Evolutionary conservation across 92 coral and sea anemone genomes (phyloP), one percentile per base, ranked within the genome.

Genomic region (Porites evermanni): DNA sequence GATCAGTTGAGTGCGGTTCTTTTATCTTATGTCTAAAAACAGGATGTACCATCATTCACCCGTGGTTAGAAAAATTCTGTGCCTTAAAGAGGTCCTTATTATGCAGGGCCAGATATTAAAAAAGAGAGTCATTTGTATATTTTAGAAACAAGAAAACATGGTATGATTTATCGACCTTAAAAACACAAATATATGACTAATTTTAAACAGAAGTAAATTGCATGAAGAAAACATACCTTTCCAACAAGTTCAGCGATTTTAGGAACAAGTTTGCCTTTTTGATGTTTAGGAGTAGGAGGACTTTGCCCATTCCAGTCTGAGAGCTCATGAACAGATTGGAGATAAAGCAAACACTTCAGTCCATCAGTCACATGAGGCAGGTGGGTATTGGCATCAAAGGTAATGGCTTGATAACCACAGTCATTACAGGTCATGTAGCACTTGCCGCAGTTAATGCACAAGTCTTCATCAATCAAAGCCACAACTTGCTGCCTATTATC

Each of bases 331-430:
- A 86, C 79, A 47, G 98, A 93, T 79, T 95, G 90, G 94, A 97
- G 94, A 88, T 95, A 97, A 64, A 97, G 69, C 81, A 97, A 86
- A 71, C 99, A 97, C 90, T 97, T 97, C 47, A 97, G 87, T 19
- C 99, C 99, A 56, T 89, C 91, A 17, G 98, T 97, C 29, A 97
- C 93, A 72, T 88, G 95, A 24, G 99, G 99, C 67, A 97, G 91
- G 84, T 97, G 99, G 17, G 99, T 97, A 53, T 89, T 78, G 51
- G 99, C 94, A 84, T 97, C 99, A 89, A 97, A 97, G 32, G 96
- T 93, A 88, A 97, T 97, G 79, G 99, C 99, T 86, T 97, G 99
- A 91, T 97, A 97, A 12, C 99, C 99, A 90, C 98, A 93, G 92
- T 97, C 99, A 77, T 97, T 97, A 65, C 99, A 97, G 10, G 99